Evolutionary conservation across 2,113 vertebrate species (phyloP).

Genomic region (Sylvietta virens): DNA sequence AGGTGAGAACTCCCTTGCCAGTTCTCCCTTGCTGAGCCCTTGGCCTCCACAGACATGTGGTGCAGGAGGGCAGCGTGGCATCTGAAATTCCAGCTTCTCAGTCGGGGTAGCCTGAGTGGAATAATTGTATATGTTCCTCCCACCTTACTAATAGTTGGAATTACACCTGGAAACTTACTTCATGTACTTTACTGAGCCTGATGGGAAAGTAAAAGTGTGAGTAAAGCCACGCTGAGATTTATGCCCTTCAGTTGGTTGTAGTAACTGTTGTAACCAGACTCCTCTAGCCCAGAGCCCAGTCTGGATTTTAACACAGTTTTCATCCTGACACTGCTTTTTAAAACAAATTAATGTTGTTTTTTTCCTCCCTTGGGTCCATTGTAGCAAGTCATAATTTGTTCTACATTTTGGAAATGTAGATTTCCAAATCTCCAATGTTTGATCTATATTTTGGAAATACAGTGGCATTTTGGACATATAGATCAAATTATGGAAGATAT

Average conservation of each 20-base stretch:
- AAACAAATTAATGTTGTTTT: not conserved
- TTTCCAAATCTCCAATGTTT: not conserved
- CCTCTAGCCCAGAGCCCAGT: not conserved
- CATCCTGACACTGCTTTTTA: not conserved
- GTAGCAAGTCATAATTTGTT: not conserved
- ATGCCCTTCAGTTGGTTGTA: not conserved
- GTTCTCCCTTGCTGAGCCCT: not conserved
- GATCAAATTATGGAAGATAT: not conserved
- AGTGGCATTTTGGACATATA: not conserved
- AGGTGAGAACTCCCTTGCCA: not conserved
- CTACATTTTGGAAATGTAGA: not conserved
- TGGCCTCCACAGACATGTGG: rapidly evolving
- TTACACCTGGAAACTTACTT: not conserved
- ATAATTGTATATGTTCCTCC: not conserved
- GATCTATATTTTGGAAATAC: not conserved
- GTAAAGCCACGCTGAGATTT: not conserved
- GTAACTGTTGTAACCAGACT: not conserved
- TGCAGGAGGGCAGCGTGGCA: rapidly evolving
- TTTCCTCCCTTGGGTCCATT: not conserved
- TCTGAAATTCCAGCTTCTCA: not conserved
- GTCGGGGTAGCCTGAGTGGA: not conserved
- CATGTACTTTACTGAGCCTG: not conserved
- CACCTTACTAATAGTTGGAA: not conserved
- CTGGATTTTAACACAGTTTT: not conserved
- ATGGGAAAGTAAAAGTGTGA: not conserved